Evolutionary conservation across 2,113 vertebrate species (phyloP).

Genomic region (Aplodontia rufa): DNA sequence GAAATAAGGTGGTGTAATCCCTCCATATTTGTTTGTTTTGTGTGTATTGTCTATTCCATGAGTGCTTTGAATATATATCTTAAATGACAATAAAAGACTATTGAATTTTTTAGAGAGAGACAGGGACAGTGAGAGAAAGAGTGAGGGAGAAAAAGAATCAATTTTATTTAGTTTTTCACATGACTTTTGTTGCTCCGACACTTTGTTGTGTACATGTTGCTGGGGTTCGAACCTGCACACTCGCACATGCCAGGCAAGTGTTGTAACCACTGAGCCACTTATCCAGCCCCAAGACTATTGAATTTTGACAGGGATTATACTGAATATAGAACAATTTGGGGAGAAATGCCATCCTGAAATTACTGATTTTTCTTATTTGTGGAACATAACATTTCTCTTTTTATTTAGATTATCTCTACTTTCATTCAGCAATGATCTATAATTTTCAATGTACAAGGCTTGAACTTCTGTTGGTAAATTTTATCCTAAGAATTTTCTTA

Average conservation of each 20-base stretch:
- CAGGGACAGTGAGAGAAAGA: too few relatives aligned
- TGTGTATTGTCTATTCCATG: background rate
- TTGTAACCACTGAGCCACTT: too few relatives aligned
- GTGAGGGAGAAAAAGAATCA: too few relatives aligned
- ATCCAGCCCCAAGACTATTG: background rate
- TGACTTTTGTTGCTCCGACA: too few relatives aligned
- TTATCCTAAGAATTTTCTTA: slow-evolving; percentile 14
- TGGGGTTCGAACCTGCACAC: too few relatives aligned
- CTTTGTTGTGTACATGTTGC: too few relatives aligned
- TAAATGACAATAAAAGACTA: background rate
- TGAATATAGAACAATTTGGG: background rate
- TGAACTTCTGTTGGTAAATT: background rate
- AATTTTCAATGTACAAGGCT: background rate
- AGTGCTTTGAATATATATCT: background rate
- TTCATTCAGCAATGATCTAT: background rate
- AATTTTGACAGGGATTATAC: background rate
- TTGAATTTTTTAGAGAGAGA: too few relatives aligned
- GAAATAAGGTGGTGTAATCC: background rate
- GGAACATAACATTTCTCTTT: background rate
- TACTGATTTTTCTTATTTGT: background rate
- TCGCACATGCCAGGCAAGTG: too few relatives aligned
- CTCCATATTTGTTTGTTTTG: background rate
- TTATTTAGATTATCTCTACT: slow-evolving; percentile 20
- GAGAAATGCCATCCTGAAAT: background rate
- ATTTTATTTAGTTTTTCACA: too few relatives aligned